Conservation (phyloP, 2,888 invertebrate genomes). For the Epirrhoe alternata region DNA sequence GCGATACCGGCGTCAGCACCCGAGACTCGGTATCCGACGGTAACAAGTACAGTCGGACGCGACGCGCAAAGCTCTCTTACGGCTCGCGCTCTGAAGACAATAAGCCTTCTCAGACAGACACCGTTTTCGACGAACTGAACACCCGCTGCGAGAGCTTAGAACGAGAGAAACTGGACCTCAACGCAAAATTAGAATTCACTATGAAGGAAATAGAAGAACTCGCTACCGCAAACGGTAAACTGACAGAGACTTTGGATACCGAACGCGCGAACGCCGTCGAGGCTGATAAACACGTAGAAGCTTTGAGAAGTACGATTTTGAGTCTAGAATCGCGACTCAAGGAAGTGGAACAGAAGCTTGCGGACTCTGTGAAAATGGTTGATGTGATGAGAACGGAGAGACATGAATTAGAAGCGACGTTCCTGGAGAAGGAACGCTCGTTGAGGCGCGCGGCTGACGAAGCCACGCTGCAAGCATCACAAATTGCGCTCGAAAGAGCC, state of each 20-base stretch:
- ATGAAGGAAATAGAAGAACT: constrained; percentile 66
- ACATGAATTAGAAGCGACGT: constrained; percentile 71
- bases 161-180: constrained; percentile 73
- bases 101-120: constrained; percentile 76
- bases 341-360: constrained; percentile 65
- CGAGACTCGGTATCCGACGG: constrained; percentile 66
- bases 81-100: constrained; percentile 74
- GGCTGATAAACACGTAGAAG: constrained; percentile 60
- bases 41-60: constrained; percentile 62
- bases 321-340: constrained; percentile 62
- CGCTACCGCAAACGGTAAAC: constrained; percentile 59
- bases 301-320: constrained; percentile 55
- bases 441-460: constrained; percentile 89
- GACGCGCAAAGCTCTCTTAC: constrained; percentile 74
- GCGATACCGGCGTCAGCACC: constrained; percentile 64
- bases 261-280: constrained; percentile 60
- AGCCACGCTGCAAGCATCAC: constrained; percentile 89
- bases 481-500: constrained; percentile 89
- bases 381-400: constrained; percentile 70
- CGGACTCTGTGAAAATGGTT: constrained; percentile 58
- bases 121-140: constrained; percentile 76
- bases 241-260: constrained; percentile 57
- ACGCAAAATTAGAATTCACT: constrained; percentile 69
- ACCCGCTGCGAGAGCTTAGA: constrained; percentile 64
- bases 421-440: constrained; percentile 80